Percentiles rank a stretch among this genome's conserved stretches.
phyloP scores from a whole-genome alignment of 2,113 vertebrate species.

The Okapia johnstoni region DNA sequence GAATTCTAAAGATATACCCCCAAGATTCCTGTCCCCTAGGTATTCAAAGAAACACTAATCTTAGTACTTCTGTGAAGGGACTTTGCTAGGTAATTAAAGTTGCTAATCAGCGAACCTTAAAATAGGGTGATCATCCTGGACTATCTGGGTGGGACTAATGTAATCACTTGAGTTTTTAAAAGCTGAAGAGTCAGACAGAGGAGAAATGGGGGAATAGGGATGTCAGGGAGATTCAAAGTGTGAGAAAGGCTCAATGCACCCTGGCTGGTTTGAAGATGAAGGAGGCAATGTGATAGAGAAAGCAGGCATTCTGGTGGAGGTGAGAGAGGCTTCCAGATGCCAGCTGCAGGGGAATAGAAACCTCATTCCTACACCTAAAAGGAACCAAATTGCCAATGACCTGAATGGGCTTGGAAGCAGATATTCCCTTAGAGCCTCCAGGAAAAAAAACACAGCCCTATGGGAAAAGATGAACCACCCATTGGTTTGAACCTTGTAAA shows the following conservation, averaged over 20 bases:
- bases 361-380: neutral
- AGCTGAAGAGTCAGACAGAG: neutral
- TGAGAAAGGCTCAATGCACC: rapidly evolving
- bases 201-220: rapidly evolving
- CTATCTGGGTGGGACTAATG: neutral
- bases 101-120: neutral
- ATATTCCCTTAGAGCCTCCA: neutral
- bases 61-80: neutral
- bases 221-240: neutral
- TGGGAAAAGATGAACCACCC: neutral
- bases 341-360: neutral
- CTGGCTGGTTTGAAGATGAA: neutral
- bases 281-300: neutral
- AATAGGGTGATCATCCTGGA: neutral
- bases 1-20: neutral
- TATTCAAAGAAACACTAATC: neutral
- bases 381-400: neutral
- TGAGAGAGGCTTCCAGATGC: neutral
- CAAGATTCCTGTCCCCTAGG: neutral
- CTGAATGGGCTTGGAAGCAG: neutral
- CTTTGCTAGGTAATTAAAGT: neutral
- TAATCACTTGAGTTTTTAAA: neutral
- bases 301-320: neutral
- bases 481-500: neutral
- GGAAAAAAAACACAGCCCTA: neutral